Percentiles rank a stretch among this genome's conserved stretches.
These are phyloP conservation scores for Uria lomvia DNA, from an alignment of 2,113 vertebrate species.

Conservation along the genomic window DNA sequence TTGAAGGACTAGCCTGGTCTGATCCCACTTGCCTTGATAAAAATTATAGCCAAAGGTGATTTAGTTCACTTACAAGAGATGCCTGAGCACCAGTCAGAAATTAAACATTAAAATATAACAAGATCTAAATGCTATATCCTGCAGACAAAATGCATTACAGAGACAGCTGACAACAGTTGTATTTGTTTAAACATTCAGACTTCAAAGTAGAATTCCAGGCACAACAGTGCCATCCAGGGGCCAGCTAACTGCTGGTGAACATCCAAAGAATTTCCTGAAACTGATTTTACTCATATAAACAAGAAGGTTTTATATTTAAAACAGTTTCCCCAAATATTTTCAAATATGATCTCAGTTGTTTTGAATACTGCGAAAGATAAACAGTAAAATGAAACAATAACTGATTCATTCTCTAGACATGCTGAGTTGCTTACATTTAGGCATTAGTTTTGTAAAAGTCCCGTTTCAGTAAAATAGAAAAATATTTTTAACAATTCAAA, in stretches of 20 bases:
- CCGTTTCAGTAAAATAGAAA: not conserved
- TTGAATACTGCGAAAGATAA: not conserved
- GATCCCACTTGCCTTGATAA: not conserved
- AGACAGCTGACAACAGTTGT: not conserved
- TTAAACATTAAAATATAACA: not conserved
- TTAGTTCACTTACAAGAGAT: not conserved
- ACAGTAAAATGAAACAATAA: not conserved
- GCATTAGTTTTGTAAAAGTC: not conserved
- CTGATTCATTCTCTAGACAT: not conserved
- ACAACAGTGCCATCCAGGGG: constrained; percentile 72
- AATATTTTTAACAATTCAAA: not conserved
- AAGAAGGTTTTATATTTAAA: not conserved
- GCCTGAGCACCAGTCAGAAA: not conserved
- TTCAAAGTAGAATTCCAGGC: constrained; percentile 30
- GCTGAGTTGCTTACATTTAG: not conserved
- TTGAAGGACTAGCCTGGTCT: not conserved
- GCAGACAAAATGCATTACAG: not conserved
- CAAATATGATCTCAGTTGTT: not conserved
- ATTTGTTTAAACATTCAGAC: not conserved
- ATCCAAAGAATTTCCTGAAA: not conserved
- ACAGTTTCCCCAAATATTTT: not conserved
- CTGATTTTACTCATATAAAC: not conserved
- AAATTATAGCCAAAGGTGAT: not conserved
- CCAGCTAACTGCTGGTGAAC: not conserved
- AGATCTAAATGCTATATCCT: not conserved